Evolutionary conservation across 1,140 invertebrate species (phyloP), one percentile per base, ranked within the genome.

Genomic region (Euwallacea fornicatus): DNA sequence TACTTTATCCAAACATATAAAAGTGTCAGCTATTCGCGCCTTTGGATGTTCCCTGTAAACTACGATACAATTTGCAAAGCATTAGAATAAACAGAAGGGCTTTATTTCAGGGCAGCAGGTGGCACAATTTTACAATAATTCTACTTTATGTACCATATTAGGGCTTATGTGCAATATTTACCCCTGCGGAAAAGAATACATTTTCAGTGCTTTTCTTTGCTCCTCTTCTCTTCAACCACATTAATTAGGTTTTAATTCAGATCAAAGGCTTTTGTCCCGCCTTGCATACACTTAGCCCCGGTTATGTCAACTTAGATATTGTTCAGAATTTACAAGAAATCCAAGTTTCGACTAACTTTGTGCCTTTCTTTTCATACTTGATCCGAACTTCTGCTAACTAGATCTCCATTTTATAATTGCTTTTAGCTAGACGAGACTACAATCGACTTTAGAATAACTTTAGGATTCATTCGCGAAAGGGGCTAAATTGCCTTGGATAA

Each of bases 101-200:
- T 66, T 60, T 61, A 50, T 60, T 33, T 53, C 15, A 42, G 66
- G 55, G 66, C 53, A 60, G 55, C 68, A 70, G 68, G 68, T 70
- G 68, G 47, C 42, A 66, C 68, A 43, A 63, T 70, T 63, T 70
- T 58, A 47, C 61, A 55, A 62, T 70, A 70, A 70, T 70, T 59
- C 68, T 55, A 47, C 56, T 70, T 70, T 63, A 70, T 70, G 68
- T 60, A 62, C 61, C 68, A 63, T 70, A 63, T 70, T 46, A 54
- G 42, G 46, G 68, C 63, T 70, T 70, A 70, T 64, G 58, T 69
- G 21, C 4, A 33, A 33, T 33, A 33, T 33, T 33, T 33, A 33
- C 21, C 21, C 21, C 4, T 33, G 21, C 21, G 21, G 21, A 33
- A 33, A 33, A 33, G 21, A 33, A 33, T 33, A 33, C 4, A 33